phyloP scores from a whole-genome alignment of 2,888 invertebrate species.

The Deilephila elpenor region DNA sequence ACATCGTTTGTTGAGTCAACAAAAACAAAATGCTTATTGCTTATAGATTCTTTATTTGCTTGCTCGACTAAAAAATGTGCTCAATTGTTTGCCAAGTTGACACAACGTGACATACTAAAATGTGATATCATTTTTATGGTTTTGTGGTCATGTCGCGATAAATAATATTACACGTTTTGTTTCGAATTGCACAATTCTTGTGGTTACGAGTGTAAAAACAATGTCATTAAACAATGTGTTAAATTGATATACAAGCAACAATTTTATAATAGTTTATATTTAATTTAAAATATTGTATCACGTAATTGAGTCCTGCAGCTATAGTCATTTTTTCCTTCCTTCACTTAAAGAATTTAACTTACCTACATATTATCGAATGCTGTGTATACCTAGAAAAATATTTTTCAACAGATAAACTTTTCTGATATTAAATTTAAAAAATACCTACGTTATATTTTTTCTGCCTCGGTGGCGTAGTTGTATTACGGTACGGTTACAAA shows the following conservation, averaged over 20 bases:
- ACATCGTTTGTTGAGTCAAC: too few species aligned
- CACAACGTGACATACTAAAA: background rate
- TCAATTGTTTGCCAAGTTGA: conserved; percentile 2
- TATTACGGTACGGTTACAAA: too few species aligned
- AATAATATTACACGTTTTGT: conserved; percentile 16
- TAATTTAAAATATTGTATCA: background rate
- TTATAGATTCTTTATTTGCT: background rate
- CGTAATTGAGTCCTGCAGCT: background rate
- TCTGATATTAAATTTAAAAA: too few species aligned
- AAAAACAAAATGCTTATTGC: background rate
- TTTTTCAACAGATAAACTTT: too few species aligned
- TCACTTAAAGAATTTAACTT: too few species aligned
- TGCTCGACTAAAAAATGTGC: background rate
- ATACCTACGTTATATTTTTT: too few species aligned
- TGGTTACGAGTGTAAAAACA: background rate
- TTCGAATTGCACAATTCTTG: conserved; percentile 7
- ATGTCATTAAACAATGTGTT: background rate
- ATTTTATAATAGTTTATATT: background rate
- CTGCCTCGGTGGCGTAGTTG: too few species aligned
- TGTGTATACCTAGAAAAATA: too few species aligned
- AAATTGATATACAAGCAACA: background rate
- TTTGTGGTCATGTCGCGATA: conserved; percentile 2
- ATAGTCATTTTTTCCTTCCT: too few species aligned
- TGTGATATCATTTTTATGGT: conserved; percentile 15
- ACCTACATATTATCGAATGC: too few species aligned